Percentiles rank a stretch among this genome's conserved stretches.
phyloP scores from a whole-genome alignment of 2,888 invertebrate genomes.

The Tachina grossa region DNA sequence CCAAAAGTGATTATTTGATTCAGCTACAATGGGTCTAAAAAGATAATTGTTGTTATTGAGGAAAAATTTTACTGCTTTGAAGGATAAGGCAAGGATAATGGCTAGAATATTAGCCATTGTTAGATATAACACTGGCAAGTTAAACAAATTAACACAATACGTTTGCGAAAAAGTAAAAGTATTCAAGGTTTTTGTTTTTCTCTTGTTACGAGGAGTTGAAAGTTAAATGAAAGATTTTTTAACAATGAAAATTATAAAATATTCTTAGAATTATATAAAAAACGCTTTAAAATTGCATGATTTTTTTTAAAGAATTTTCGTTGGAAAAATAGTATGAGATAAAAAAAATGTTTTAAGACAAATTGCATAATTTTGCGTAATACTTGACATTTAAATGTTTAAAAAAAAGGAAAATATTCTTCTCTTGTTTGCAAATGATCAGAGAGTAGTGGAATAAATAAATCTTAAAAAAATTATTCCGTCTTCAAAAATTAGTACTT shows the following conservation, averaged over 20 bases:
- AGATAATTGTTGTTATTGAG: neutral
- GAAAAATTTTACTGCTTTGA: neutral
- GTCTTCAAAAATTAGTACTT: too few relatives aligned
- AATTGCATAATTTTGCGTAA: constrained; percentile 8
- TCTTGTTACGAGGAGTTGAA: neutral
- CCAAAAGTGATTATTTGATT: constrained; percentile 66
- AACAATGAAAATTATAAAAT: neutral
- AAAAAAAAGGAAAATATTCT: too few relatives aligned
- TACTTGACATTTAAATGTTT: neutral
- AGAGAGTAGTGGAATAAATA: too few relatives aligned
- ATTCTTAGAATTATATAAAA: constrained; percentile 12
- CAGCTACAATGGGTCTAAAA: constrained; percentile 47
- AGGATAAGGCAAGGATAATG: constrained; percentile 49
- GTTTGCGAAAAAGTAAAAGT: neutral
- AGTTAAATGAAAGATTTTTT: constrained; percentile 1
- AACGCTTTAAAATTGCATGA: constrained; percentile 39
- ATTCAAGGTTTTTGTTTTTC: constrained; percentile 22
- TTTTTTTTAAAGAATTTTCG: constrained; percentile 1
- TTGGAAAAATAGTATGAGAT: neutral
- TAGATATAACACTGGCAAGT: constrained; percentile 9
- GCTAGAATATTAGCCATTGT: constrained; percentile 49
- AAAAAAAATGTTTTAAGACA: neutral
- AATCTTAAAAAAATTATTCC: too few relatives aligned
- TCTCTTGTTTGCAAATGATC: too few relatives aligned
- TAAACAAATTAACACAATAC: constrained; percentile 55